Evolutionary conservation across 2,888 invertebrate genomes (phyloP).

Genomic region (Agonopterix arenella): DNA sequence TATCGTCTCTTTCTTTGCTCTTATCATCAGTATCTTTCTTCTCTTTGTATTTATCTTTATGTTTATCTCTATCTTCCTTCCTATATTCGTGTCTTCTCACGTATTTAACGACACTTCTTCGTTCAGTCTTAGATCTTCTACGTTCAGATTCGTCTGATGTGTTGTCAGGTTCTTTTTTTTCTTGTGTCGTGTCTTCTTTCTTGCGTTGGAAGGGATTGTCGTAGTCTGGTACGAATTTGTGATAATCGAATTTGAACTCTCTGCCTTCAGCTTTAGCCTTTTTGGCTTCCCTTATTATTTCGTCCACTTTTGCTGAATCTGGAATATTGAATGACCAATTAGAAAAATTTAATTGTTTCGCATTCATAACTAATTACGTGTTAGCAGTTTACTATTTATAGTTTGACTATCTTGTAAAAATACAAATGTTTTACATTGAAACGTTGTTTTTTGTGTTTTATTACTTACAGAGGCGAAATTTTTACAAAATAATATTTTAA

Average conservation of each 20-base stretch:
- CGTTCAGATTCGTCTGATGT: slow-evolving; percentile 6
- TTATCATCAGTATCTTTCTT: slow-evolving; percentile 15
- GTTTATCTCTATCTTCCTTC: slow-evolving; percentile 8
- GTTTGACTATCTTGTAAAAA: too few species aligned
- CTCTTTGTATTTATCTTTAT: slow-evolving; percentile 4
- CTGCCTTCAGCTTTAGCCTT: slow-evolving; percentile 59
- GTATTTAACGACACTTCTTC: slow-evolving; percentile 20
- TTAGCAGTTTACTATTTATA: too few species aligned
- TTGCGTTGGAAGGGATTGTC: slow-evolving; percentile 67
- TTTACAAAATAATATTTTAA: too few species aligned
- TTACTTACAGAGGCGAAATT: too few species aligned
- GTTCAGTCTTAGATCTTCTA: slow-evolving; percentile 9
- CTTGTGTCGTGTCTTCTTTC: slow-evolving; percentile 27
- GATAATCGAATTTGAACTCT: slow-evolving; percentile 63
- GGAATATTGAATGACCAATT: slow-evolving; percentile 14
- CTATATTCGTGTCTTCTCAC: slow-evolving; percentile 11
- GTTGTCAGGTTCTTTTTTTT: slow-evolving; percentile 22
- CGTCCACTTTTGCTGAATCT: slow-evolving; percentile 61
- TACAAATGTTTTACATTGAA: too few species aligned
- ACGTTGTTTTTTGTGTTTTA: too few species aligned
- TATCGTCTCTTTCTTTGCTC: slow-evolving; percentile 20
- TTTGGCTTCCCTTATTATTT: slow-evolving; percentile 62
- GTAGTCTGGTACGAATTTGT: slow-evolving; percentile 58
- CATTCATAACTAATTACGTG: too few species aligned
- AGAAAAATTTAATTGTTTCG: too few species aligned